Evolutionary conservation across 2,113 vertebrate genomes (phyloP), one percentile per base, ranked within the genome.

Genomic region (Python bivittatus): DNA sequence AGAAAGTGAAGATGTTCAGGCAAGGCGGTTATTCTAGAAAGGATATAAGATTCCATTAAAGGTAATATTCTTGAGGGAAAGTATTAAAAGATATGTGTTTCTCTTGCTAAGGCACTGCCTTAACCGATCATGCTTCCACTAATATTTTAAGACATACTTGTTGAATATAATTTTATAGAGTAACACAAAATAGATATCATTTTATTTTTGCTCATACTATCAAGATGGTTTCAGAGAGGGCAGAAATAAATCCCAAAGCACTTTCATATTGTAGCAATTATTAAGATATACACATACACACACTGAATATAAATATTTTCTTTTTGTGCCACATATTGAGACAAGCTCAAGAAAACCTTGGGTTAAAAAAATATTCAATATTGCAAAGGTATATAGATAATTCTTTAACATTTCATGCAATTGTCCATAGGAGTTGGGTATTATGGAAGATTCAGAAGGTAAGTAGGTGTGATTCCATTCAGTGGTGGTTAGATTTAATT

Each of bases 151-250:
- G 85, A 53, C 93, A 94, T 56, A 95, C 54, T 93, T 95, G 84
- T 93, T 96, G 95, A 94, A 95, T 84, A 96, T 86, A 84, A 96
- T 94, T 94, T 94, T 93, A 97, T 94, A 58, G 52, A 91, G 94
- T 91, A 97, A 95, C 90, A 91, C 90, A 84, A 25, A 94, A 58
- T 79, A 95, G 79, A 93, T 90, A 88, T 90, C 93, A 93, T 95
- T 97, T 97, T 95, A 94, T 79, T 95, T 91, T 96, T 96, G 86
- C 92, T 94, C 88, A 94, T 95, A 91, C 27, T 91, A n/a, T 64
- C 33, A 90, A 89, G 38, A 95, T 90, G 29, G 2, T 2, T 96
- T 86, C 88, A 23, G 12, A 92, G 48, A 92, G 58, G 38, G 11
- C 25, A 96, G 86, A 95, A 95, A 4, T 93, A 97, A 96, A 95